phyloP scores from a whole-genome alignment of 2,113 vertebrate genomes.

The Spermophilus dauricus region DNA sequence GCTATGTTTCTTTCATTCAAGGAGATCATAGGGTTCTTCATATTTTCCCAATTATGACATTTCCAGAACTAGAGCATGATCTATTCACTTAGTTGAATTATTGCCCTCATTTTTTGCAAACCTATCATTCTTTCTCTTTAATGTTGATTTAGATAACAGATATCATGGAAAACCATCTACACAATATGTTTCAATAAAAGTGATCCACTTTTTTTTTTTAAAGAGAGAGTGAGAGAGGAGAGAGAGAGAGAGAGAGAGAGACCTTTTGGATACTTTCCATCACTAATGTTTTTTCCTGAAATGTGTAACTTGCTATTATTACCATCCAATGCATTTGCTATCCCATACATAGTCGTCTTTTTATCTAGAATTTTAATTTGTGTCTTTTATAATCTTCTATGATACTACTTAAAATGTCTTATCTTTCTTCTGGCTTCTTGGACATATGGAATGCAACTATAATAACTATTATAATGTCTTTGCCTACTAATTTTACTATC shows the following conservation, averaged over 20 bases:
- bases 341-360: neutral
- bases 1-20: neutral
- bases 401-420: neutral
- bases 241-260: too few species aligned
- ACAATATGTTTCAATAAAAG: constrained; percentile 5
- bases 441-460: neutral
- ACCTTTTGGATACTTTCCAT: neutral
- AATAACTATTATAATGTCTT: neutral
- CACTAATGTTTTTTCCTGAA: neutral
- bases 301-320: neutral
- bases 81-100: neutral
- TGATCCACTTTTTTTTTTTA: too few species aligned
- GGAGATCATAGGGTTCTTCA: neutral
- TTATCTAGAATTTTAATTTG: neutral
- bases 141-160: constrained; percentile 19
- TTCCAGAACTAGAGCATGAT: neutral
- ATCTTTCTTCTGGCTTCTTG: neutral
- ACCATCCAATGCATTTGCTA: neutral
- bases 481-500: neutral
- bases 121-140: neutral
- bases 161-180: neutral
- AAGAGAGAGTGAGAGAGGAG: too few species aligned
- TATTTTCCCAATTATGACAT: neutral
- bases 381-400: neutral
- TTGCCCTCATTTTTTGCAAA: neutral